Evolutionary conservation across 1,140 invertebrate species (phyloP), one percentile per base, ranked within the genome.

Genomic region (Samia ricini): DNA sequence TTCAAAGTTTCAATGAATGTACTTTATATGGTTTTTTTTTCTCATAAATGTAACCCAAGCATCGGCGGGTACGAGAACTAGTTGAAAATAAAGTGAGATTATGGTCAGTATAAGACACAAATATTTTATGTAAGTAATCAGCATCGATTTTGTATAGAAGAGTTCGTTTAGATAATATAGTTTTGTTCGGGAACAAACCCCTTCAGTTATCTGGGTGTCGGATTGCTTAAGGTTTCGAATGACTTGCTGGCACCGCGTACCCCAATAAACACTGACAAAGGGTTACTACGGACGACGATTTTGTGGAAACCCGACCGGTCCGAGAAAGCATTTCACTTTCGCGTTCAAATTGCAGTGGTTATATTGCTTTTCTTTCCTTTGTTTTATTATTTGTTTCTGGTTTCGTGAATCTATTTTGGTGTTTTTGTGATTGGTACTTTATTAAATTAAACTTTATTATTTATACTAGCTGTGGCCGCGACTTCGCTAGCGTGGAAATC

Each of bases 251-350:
- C 12, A 42, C 33, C 10, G 7, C 33, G 48, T 21, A 66, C 65
- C 69, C 63, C 63, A 71, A 71, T 71, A 71, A 65, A 71, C 65
- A 63, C 62, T 61, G 69, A 68, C 61, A 71, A 71, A 71, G 65
- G 69, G 65, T 67, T 71, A 66, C 58, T 48, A 50, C n/a, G n/a
- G n/a, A n/a, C 57, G 26, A 23, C 64, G n/a, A 57, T 57, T 57
- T 57, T 2, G 24, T 18, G 61, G 61, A 49, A 64, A 68, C 62
- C 56, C 33, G 60, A 64, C 42, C 50, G 52, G 66, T 56, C 55
- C 22, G 61, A 20, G 6, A 33, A 60, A 60, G 33, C 58, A 48
- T 56, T 56, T 52, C 54, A 21, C 33, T 42, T 42, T 42, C 51
- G 6, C 51, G 51, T 22, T 52, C 24, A 42, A 23, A 63, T 57